Evolutionary conservation across 2,113 vertebrate genomes (phyloP).

Genomic region (Patagioenas fasciata): DNA sequence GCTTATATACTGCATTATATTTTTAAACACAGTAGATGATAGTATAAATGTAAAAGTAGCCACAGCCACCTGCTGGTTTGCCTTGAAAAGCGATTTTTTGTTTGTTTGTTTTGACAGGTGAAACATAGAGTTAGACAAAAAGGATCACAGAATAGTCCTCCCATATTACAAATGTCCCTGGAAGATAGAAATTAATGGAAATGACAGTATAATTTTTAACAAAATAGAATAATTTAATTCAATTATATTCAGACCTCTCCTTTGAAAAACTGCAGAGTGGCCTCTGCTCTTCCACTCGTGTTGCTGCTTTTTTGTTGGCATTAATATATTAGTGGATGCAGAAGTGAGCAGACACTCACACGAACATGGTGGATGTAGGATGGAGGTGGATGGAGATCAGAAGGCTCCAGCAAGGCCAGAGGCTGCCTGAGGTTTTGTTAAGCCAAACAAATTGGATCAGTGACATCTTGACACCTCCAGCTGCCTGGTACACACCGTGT

Average conservation of each 20-base stretch:
- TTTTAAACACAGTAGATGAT: neutral
- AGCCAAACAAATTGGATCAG: neutral
- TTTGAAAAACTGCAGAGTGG: neutral
- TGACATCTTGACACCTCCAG: neutral
- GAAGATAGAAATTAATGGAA: neutral
- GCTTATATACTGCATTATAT: neutral
- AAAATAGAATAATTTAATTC: neutral
- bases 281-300: neutral
- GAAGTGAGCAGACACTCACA: neutral
- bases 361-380: too few relatives aligned
- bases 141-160: neutral
- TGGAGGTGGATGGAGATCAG: neutral
- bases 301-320: neutral
- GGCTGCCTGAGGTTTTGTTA: neutral
- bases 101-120: neutral
- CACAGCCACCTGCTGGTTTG: neutral
- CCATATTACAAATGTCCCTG: neutral
- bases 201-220: neutral
- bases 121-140: neutral
- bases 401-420: neutral
- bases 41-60: neutral
- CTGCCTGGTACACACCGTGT: rapidly evolving
- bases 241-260: neutral
- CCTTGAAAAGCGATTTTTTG: neutral
- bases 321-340: neutral